These are phyloP conservation scores for Caenorhabditis sp. DNA, from an alignment of 2,888 invertebrate genomes.

Conservation along the genomic window DNA sequence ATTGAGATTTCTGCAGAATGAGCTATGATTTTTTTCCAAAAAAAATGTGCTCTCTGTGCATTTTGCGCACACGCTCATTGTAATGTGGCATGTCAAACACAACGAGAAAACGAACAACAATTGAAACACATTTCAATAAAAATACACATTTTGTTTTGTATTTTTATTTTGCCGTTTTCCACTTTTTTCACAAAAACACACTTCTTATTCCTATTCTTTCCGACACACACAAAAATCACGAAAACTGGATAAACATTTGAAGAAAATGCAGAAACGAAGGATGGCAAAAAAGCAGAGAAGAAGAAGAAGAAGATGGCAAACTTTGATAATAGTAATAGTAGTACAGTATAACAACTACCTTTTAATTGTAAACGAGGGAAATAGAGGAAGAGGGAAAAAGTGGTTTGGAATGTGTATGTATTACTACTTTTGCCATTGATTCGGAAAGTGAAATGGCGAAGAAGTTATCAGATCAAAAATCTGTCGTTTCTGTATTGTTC, in stretches of 20 bases:
- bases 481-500: too few species aligned
- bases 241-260: neutral
- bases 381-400: slow-evolving; percentile 3
- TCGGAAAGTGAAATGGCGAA: neutral
- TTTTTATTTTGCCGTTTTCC: too few species aligned
- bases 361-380: slow-evolving; percentile 21
- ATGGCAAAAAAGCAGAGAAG: slow-evolving; percentile 5
- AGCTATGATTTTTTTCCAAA: too few species aligned
- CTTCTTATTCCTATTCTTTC: neutral
- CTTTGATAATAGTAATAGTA: slow-evolving; percentile 10
- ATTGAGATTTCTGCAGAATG: too few species aligned
- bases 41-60: too few species aligned
- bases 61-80: too few species aligned
- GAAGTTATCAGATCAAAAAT: too few species aligned
- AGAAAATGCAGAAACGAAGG: neutral
- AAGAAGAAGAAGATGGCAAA: slow-evolving; percentile 17
- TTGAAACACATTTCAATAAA: too few species aligned
- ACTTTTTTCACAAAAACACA: neutral
- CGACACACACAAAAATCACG: neutral
- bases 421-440: too few species aligned
- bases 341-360: slow-evolving; percentile 19
- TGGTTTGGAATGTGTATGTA: neutral
- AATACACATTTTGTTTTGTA: too few species aligned
- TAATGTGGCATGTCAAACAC: too few species aligned
- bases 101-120: too few species aligned